Conservation (phyloP, 2,888 invertebrate genomes). For the Lucinisca nassula region DNA sequence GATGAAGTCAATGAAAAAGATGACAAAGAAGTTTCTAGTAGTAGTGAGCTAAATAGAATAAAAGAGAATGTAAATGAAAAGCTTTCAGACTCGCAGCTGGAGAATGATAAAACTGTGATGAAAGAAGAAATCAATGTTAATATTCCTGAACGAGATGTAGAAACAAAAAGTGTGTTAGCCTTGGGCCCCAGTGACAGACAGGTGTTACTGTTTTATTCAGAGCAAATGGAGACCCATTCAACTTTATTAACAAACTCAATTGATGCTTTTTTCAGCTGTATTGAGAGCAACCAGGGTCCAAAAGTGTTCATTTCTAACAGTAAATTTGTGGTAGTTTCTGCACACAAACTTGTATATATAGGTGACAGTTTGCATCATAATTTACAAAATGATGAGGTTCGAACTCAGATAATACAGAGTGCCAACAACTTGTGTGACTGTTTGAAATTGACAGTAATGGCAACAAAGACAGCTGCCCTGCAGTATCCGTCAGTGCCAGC, state of each 20-base stretch:
- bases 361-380: conserved; percentile 97
- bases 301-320: conserved; percentile 97
- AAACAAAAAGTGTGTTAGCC: conserved; percentile 54
- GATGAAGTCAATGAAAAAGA: background rate
- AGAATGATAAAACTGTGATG: conserved; percentile 15
- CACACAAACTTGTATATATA: conserved; percentile 97
- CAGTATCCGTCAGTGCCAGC: conserved; percentile 97
- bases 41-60: conserved; percentile 17
- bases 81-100: conserved; percentile 35
- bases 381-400: conserved; percentile 92
- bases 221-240: conserved; percentile 95
- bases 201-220: conserved; percentile 95
- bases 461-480: conserved; percentile 96
- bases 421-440: conserved; percentile 86
- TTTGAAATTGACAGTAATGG: conserved; percentile 92
- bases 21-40: background rate
- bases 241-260: conserved; percentile 94
- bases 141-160: conserved; percentile 63
- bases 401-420: conserved; percentile 89
- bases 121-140: conserved; percentile 26
- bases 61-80: conserved; percentile 34
- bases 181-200: conserved; percentile 93
- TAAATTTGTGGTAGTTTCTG: conserved; percentile 97
- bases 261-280: conserved; percentile 96
- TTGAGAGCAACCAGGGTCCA: conserved; percentile 97